Conservation (phyloP, 2,888 invertebrate genomes). For the Lycia hirtaria region DNA sequence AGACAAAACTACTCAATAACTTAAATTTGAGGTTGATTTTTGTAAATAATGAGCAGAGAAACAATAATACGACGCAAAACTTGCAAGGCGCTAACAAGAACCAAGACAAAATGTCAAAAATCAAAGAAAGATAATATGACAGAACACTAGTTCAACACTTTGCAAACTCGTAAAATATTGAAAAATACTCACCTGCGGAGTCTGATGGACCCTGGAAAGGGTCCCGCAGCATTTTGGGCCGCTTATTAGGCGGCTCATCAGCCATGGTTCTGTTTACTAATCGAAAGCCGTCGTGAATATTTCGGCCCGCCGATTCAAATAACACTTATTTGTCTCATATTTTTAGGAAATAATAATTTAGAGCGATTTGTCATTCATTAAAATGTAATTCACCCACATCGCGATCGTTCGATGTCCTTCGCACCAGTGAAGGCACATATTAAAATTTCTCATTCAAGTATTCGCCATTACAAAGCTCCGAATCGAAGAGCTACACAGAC, state of each 20-base stretch:
- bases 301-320: slow-evolving; percentile 86
- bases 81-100: slow-evolving; percentile 79
- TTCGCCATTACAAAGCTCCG: slow-evolving; percentile 92
- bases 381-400: slow-evolving; percentile 87
- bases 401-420: slow-evolving; percentile 89
- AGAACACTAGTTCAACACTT: slow-evolving; percentile 70
- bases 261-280: slow-evolving; percentile 93
- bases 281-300: slow-evolving; percentile 87
- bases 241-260: slow-evolving; percentile 98
- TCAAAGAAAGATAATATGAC: slow-evolving; percentile 78
- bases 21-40: slow-evolving; percentile 2
- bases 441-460: slow-evolving; percentile 89
- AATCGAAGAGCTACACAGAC: slow-evolving; percentile 88
- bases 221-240: slow-evolving; percentile 95
- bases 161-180: slow-evolving; percentile 67
- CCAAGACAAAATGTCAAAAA: slow-evolving; percentile 79
- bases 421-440: slow-evolving; percentile 92
- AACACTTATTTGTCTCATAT: slow-evolving; percentile 84
- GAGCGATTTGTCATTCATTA: slow-evolving; percentile 83
- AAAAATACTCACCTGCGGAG: slow-evolving; percentile 89
- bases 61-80: slow-evolving; percentile 82
- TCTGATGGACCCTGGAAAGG: slow-evolving; percentile 93
- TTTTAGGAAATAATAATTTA: slow-evolving; percentile 84
- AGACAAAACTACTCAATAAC: neutral
- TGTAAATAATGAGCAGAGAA: slow-evolving; percentile 44